Evolutionary conservation across 2,888 invertebrate genomes (phyloP), one percentile per base, ranked within the genome.

Genomic region (Calliphora vomitoria): DNA sequence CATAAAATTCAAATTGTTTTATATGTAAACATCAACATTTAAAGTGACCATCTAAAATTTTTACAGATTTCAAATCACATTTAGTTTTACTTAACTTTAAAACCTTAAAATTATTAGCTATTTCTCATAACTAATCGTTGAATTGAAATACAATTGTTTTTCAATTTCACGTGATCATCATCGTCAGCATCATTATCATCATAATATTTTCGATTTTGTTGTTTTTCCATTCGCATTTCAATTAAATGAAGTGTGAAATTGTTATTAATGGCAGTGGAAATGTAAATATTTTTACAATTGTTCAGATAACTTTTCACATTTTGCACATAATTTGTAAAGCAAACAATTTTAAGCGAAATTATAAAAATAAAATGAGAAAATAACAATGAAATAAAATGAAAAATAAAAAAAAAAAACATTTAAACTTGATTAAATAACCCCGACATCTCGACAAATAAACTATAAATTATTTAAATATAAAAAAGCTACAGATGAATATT

Each of bases 201-300:
- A 78, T 41, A 53, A 47, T 38, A 64, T 79, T 86, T 78, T 60
- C 53, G 35, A 68, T 78, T 55, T 68, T 53, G 15, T 64, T 53
- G 47, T 72, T 72, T 47, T 38, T 55, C 20, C 38, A 38, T 83
- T 85, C 64, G 18, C 74, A 79, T 85, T 60, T 75, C 50, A 69
- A 79, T 35, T 78, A 82, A 85, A 82, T 87, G 74, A 87, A 85
- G 87, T 87, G 85, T 85, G 85, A 87, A 87, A 87, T 85, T 82
- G 85, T 69, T 85, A 69, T 79, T 69, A 82, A 82, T 82, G 87
- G 87, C 85, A 79, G 50, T 79, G 31, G 75, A 75, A 87, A 79
- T 79, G 85, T 82, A 76, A 87, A 87, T 85, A 75, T 82, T 82
- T 85, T 85, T 79, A 64, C 85, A 87, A 68, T 76, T 82, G 78